phyloP scores from a whole-genome alignment of 2,797 vertebrate species.

The Tachyglossus aculeatus region DNA sequence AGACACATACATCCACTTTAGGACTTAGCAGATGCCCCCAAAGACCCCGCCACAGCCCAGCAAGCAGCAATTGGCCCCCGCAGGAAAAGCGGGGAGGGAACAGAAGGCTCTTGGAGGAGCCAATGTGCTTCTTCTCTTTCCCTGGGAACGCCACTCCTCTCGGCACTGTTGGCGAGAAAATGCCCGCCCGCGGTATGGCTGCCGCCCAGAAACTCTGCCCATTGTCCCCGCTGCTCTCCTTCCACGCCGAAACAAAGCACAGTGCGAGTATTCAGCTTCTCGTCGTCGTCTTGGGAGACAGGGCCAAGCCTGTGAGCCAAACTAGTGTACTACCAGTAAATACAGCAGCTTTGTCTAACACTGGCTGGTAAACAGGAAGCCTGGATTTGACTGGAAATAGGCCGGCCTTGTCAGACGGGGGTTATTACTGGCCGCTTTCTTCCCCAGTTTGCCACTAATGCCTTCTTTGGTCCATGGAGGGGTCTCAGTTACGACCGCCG shows the following conservation, averaged over 20 bases:
- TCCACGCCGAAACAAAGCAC: not conserved
- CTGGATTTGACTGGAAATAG: slow-evolving; percentile 16
- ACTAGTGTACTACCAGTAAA: slow-evolving; percentile 8
- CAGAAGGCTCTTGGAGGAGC: not conserved
- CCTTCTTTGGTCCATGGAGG: slow-evolving; percentile 26
- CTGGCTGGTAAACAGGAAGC: slow-evolving; percentile 58
- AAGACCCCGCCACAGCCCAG: slow-evolving; percentile 33
- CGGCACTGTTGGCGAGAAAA: slow-evolving; percentile 42
- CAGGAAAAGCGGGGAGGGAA: slow-evolving; percentile 42
- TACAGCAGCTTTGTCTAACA: slow-evolving; percentile 47
- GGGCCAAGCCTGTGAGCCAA: slow-evolving; percentile 30
- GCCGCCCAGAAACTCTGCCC: not conserved
- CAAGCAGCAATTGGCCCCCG: slow-evolving; percentile 11
- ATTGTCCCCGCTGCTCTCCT: not conserved
- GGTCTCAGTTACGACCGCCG: slow-evolving; percentile 31
- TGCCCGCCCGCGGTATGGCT: slow-evolving; percentile 37
- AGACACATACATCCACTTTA: slow-evolving; percentile 36
- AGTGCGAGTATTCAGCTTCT: slow-evolving; percentile 49
- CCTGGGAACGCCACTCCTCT: slow-evolving; percentile 33
- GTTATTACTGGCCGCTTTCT: slow-evolving; percentile 17
- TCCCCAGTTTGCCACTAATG: slow-evolving; percentile 10
- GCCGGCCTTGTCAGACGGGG: not conserved
- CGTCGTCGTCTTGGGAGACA: not conserved
- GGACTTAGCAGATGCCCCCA: slow-evolving; percentile 34
- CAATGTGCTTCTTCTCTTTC: slow-evolving; percentile 38